Conservation (phyloP, 2,888 invertebrate species). For the Ennomos erosarius region DNA sequence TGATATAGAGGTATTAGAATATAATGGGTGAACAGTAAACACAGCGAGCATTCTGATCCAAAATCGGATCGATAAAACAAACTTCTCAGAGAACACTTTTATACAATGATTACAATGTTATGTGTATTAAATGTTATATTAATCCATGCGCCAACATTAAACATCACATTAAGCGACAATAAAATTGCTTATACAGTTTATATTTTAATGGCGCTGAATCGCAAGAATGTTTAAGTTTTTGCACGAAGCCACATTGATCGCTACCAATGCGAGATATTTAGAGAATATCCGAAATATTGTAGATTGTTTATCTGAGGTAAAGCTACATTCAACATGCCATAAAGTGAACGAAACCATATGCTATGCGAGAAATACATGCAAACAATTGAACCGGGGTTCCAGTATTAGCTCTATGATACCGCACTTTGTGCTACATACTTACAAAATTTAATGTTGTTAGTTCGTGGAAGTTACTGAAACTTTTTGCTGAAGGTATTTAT, state of each 20-base stretch:
- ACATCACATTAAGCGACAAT: too few relatives aligned
- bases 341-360: slow-evolving; percentile 58
- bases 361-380: slow-evolving; percentile 48
- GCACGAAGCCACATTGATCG: slow-evolving; percentile 21
- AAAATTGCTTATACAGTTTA: too few relatives aligned
- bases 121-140: too few relatives aligned
- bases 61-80: slow-evolving; percentile 28
- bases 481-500: background rate
- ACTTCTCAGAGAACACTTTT: slow-evolving; percentile 9
- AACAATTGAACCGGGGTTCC: slow-evolving; percentile 60
- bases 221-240: background rate
- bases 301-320: slow-evolving; percentile 31
- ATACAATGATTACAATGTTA: background rate
- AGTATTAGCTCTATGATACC: slow-evolving; percentile 56
- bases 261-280: slow-evolving; percentile 24
- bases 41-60: slow-evolving; percentile 27
- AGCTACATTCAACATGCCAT: slow-evolving; percentile 52
- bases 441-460: slow-evolving; percentile 6
- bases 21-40: slow-evolving; percentile 32
- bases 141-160: too few relatives aligned
- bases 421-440: slow-evolving; percentile 20
- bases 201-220: too few relatives aligned
- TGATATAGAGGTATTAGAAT: slow-evolving; percentile 24
- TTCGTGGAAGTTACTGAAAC: slow-evolving; percentile 16
- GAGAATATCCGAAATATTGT: slow-evolving; percentile 32